Evolutionary conservation across 2,113 vertebrate genomes (phyloP).

Genomic region (Heterotilapia buettikoferi): DNA sequence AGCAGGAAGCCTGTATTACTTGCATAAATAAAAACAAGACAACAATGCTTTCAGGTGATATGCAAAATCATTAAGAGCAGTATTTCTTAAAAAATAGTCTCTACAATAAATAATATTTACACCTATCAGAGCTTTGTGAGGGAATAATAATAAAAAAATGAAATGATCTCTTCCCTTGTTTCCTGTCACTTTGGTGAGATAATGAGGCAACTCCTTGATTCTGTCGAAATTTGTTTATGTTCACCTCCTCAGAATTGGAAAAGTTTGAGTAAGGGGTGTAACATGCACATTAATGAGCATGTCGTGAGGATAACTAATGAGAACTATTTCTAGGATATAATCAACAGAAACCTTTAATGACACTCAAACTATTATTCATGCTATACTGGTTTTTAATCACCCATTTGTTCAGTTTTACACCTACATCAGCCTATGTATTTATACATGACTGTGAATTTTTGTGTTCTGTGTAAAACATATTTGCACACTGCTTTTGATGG

Average conservation of each 20-base stretch:
- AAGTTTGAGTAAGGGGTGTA: not conserved
- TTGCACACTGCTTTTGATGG: not conserved
- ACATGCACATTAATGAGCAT: slow-evolving; percentile 48
- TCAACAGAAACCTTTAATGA: not conserved
- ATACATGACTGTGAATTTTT: not conserved
- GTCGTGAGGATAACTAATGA: slow-evolving; percentile 46
- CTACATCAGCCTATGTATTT: not conserved
- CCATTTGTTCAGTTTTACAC: not conserved
- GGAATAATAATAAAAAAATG: not conserved
- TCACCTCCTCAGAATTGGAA: slow-evolving; percentile 26
- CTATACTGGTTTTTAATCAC: not conserved
- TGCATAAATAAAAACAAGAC: not conserved
- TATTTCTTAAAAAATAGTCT: not conserved
- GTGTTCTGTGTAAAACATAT: not conserved
- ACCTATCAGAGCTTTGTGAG: not conserved
- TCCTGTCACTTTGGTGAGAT: slow-evolving; percentile 19
- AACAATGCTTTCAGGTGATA: not conserved
- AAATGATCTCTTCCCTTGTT: slow-evolving; percentile 6
- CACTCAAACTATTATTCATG: not conserved
- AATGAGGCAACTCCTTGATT: slow-evolving; percentile 43
- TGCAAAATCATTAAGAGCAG: not conserved
- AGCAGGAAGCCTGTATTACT: not conserved
- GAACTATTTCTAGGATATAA: not conserved
- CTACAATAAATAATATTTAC: not conserved
- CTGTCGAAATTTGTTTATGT: slow-evolving; percentile 29